Base-by-base conservation (phyloP, 2,888 invertebrate species). In the Acanthosepion esculentum region DNA sequence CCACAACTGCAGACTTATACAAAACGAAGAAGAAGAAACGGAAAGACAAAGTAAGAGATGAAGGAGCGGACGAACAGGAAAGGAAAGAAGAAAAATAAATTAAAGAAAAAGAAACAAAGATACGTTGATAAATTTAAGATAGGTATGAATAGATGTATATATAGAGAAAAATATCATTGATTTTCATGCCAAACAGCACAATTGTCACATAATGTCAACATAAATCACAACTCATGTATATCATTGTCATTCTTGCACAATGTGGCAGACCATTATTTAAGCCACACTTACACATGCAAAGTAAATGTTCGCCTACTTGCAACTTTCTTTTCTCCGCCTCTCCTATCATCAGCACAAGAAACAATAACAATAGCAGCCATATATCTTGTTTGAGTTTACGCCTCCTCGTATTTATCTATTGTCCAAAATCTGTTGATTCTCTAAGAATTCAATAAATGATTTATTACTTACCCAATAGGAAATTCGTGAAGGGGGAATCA, bases 161-260 rank as follows among this genome's bases (percentile, higher is more conserved):
- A 55, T 0, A 55, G 20, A 55, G 15, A 15, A 0, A 78, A n/a
- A 78, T 29, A 12, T 78, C 29, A n/a, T 29, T 78, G 78, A 78
- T n/a, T 20, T n/a, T 29, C 10, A n/a, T 29, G n/a, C 7, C n/a
- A n/a, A 78, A n/a, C 78, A n/a, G n/a, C 8, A 29, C n/a, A n/a
- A n/a, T 78, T 15, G 15, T 78, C 78, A 29, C 48, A 78, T 48
- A 78, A 48, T 94, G 33, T 29, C 48, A 20, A 78, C 15, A 48
- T 78, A 78, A 64, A 33, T 5, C 94, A 48, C 48, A 15, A 94
- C 48, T 94, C 41, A 53, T 29, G 41, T 48, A 41, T n/a, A n/a
- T 41, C 50, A 48, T 55, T 59, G 59, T 41, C 94, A 94, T 59
- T 41, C 94, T 55, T 59, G 53, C 94, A n/a, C 41, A 59, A 53